Conservation (phyloP, 2,888 invertebrate genomes). For the Lycaena phlaeas region DNA sequence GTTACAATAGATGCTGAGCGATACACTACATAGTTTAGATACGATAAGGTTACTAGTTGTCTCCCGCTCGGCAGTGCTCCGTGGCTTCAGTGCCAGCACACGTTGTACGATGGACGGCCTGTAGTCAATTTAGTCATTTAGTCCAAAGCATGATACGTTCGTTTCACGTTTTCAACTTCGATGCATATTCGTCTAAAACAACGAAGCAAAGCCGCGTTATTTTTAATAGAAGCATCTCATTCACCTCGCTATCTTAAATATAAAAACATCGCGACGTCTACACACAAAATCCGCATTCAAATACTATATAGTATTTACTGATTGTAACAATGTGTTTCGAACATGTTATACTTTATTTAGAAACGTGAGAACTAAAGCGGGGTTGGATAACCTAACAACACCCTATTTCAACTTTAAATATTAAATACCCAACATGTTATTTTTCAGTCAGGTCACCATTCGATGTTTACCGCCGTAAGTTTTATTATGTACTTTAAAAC, state of each 20-base stretch:
- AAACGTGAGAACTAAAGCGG: too few relatives aligned
- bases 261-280: constrained; percentile 29
- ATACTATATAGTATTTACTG: constrained; percentile 24
- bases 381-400: too few relatives aligned
- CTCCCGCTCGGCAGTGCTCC: constrained; percentile 40
- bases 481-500: too few relatives aligned
- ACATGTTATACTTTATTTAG: too few relatives aligned
- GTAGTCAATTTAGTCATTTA: too few relatives aligned
- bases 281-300: constrained; percentile 35
- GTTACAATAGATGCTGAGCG: constrained; percentile 49
- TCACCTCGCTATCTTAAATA: constrained; percentile 43
- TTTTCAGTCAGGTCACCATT: too few relatives aligned
- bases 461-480: too few relatives aligned
- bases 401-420: too few relatives aligned
- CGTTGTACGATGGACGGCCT: constrained; percentile 43
- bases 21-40: constrained; percentile 52
- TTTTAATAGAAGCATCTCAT: constrained; percentile 60
- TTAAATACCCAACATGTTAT: too few relatives aligned
- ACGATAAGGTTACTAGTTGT: constrained; percentile 27
- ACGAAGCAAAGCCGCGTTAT: constrained; percentile 39
- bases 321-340: constrained; percentile 36
- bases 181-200: constrained; percentile 20
- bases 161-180: too few relatives aligned
- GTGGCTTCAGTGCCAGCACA: constrained; percentile 29
- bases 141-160: too few relatives aligned